Evolutionary conservation across 2,113 vertebrate genomes (phyloP).

Genomic region (Trematocara stigmaticum): DNA sequence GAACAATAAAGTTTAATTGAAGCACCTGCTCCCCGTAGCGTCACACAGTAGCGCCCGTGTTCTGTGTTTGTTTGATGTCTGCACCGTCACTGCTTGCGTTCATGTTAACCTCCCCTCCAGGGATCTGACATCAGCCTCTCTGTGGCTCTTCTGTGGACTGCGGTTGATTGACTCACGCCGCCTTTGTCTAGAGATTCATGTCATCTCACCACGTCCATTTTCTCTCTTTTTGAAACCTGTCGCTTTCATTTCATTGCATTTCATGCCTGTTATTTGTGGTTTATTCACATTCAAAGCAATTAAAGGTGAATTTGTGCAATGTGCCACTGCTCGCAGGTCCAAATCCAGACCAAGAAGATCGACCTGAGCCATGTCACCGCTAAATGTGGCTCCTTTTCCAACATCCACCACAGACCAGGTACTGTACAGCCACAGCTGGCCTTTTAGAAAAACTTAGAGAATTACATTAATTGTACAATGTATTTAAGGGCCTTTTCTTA

Average conservation of each 20-base stretch:
- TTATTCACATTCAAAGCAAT: not conserved
- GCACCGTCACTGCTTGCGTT: not conserved
- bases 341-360: conserved; percentile 93
- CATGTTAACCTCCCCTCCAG: not conserved
- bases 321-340: conserved; percentile 71
- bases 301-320: not conserved
- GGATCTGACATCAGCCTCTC: not conserved
- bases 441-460: not conserved
- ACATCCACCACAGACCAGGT: conserved; percentile 92
- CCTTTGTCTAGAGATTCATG: not conserved
- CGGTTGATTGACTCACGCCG: not conserved
- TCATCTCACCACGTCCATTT: not conserved
- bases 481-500: not conserved
- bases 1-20: conserved; percentile 30
- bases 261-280: not conserved
- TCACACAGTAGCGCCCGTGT: not conserved
- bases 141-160: not conserved
- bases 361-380: conserved; percentile 90
- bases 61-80: not conserved
- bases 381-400: conserved; percentile 92
- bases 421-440: not conserved
- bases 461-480: not conserved
- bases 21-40: not conserved
- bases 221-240: not conserved
- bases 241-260: not conserved